Percentiles rank a stretch among this genome's conserved stretches.
Conservation (phyloP, 1,140 invertebrate genomes). For the Melanaphis sacchari region DNA sequence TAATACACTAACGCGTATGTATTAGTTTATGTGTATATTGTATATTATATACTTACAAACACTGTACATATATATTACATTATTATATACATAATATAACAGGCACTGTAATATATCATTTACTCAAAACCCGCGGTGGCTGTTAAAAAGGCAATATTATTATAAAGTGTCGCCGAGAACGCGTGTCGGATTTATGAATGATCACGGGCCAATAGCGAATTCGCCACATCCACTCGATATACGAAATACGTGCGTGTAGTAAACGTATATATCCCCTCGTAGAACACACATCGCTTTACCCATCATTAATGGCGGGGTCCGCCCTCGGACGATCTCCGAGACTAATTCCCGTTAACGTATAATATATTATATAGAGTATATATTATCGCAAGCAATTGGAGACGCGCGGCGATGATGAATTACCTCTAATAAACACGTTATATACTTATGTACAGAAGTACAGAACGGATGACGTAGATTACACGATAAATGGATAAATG, state of each 20-base stretch:
- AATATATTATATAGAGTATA: background rate
- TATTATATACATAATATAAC: background rate
- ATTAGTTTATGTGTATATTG: too few species aligned
- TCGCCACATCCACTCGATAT: slow-evolving; percentile 47
- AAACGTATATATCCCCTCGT: background rate
- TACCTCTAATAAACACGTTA: slow-evolving; percentile 55
- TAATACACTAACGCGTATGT: too few species aligned
- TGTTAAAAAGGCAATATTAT: slow-evolving; percentile 33
- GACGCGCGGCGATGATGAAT: slow-evolving; percentile 35
- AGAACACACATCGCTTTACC: slow-evolving; percentile 9
- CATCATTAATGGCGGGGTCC: slow-evolving; percentile 16
- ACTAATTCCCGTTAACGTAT: slow-evolving; percentile 34
- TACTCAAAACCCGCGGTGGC: background rate
- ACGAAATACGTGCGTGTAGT: background rate
- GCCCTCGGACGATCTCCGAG: slow-evolving; percentile 36
- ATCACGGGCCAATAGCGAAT: slow-evolving; percentile 24
- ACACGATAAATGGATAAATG: background rate
- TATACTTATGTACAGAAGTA: background rate
- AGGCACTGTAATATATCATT: slow-evolving; percentile 9
- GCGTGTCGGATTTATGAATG: slow-evolving; percentile 57
- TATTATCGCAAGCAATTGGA: slow-evolving; percentile 28
- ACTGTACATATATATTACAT: background rate
- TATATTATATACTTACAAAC: background rate
- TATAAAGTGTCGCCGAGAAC: background rate
- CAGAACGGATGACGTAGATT: background rate